Base-by-base conservation (phyloP, 2,797 vertebrate genomes). In the Neosilurus mollespiculum region DNA sequence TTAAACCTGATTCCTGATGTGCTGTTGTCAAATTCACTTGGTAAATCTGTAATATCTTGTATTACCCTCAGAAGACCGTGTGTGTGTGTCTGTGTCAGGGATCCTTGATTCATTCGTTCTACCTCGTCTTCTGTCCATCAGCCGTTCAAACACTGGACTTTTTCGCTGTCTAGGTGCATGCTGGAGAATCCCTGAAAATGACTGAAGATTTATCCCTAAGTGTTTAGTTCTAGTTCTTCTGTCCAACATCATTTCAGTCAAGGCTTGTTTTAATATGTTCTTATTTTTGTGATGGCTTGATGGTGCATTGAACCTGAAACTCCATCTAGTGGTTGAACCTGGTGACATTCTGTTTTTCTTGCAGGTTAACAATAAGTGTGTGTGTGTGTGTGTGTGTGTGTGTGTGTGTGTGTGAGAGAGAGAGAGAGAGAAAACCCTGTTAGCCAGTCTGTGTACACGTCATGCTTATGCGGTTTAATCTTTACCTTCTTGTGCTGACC, bases 71-170 rank as follows among this genome's bases (percentile, higher is more conserved):
- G 43, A 56, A 61, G 66, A 56, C 58, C 6, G 8, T 5, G 37
- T 66, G 34, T 61, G 24, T 84, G 51, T 16, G 34, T 83, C 51
- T 62, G 71, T 81, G 79, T 51, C 65, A 56, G 59, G 67, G 59
- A 78, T 82, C 64, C 73, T 53, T 34, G 56, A 54, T 51, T 81
- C 80, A 71, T 82, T 82, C 22, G 66, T 85, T 81, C 84, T 85
- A 85, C 84, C 80, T 85, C 84, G 59, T 85, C 58, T 26, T 78
- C 43, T 78, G 30, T 81, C 65, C 58, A 26, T 78, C 75, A 30
- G 66, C 58, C 56, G 51, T 72, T 72, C 59, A 66, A 64, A 77
- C 84, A 71, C 66, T 71, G 80, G 84, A 71, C 70, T 37, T 4
- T 18, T 14, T n/a, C 1, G 0, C 26, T 56, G 54, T 82, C 30